Evolutionary conservation across 2,888 invertebrate species (phyloP), one percentile per base, ranked within the genome.

Genomic region (Drosophila vallismaia): DNA sequence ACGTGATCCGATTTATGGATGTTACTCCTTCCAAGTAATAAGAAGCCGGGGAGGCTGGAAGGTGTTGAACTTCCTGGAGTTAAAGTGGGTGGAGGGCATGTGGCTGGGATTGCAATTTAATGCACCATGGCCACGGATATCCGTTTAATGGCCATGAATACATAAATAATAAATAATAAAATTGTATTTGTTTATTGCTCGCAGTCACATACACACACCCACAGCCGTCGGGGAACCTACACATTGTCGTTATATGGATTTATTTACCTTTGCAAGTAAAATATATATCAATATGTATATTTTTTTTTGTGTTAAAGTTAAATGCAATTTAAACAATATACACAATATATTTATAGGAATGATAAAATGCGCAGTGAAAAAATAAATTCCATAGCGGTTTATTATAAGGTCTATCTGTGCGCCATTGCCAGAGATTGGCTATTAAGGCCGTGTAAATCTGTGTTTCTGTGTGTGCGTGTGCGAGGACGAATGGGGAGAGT

Each of bases 81-180:
- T 8, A 29, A 14, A 9, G 33, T 10, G 19, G 26, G 29, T 14
- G 38, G 24, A 49, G 9, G 28, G 54, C 42, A 59, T 53, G 62
- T 40, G 59, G 62, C 40, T 51, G 64, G 28, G 54, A 56, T 57
- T 79, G 87, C 88, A 88, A 83, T 83, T 83, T 83, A 88, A 86
- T 88, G 82, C 88, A 75, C 84, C 77, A 88, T 82, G 88, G 71
- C 74, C 79, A 76, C 88, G 83, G 83, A 84, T 85, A 84, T 84
- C 83, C 83, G 83, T 86, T 84, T 87, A 88, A 84, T 88, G 83
- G 88, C 88, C 88, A 87, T 84, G 83, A 84, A 84, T 83, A 88
- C 83, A 83, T 88, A 88, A 83, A 88, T 88, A 88, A 88, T 82
- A 88, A 88, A 86, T 88, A 88, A 86, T 82, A 88, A 88, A 86